Conservation (phyloP, 1,140 invertebrate genomes). For the Bombus breviceps region DNA sequence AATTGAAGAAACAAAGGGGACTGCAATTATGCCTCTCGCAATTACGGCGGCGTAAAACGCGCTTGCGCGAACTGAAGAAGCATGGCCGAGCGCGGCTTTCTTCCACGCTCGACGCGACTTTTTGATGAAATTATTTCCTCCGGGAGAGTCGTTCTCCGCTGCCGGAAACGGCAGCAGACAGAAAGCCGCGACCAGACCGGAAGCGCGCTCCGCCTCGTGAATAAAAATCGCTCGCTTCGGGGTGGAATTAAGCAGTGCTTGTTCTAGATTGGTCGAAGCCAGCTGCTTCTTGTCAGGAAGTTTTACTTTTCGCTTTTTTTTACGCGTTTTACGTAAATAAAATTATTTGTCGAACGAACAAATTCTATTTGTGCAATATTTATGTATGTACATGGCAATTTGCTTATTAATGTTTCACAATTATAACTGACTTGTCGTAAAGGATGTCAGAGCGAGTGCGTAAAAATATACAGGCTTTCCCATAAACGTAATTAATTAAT, state of each 20-base stretch:
- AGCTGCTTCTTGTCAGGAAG: background rate
- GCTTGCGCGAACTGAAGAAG: conserved; percentile 46
- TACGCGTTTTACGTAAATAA: background rate
- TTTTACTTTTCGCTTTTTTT: background rate
- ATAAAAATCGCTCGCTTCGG: conserved; percentile 1
- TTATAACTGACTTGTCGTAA: background rate
- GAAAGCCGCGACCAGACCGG: background rate
- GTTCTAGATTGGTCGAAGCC: background rate
- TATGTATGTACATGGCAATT: background rate
- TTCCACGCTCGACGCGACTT: conserved; percentile 56
- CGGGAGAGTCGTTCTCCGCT: conserved; percentile 35
- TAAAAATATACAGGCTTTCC: background rate
- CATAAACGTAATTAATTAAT: too few relatives aligned
- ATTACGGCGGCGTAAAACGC: conserved; percentile 63
- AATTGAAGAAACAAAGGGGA: conserved; percentile 80
- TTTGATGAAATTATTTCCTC: conserved; percentile 72
- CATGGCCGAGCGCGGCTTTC: conserved; percentile 57
- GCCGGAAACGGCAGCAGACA: background rate
- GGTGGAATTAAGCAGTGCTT: conserved; percentile 13
- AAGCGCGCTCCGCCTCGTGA: conserved; percentile 19
- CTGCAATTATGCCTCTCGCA: conserved; percentile 73
- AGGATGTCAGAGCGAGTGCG: too few relatives aligned
- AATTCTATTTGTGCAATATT: background rate
- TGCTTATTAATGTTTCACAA: background rate
- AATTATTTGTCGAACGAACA: background rate